phyloP scores from a whole-genome alignment of 37 sponge, comb jelly and placozoan genomes.

The Bolinopsis microptera region DNA sequence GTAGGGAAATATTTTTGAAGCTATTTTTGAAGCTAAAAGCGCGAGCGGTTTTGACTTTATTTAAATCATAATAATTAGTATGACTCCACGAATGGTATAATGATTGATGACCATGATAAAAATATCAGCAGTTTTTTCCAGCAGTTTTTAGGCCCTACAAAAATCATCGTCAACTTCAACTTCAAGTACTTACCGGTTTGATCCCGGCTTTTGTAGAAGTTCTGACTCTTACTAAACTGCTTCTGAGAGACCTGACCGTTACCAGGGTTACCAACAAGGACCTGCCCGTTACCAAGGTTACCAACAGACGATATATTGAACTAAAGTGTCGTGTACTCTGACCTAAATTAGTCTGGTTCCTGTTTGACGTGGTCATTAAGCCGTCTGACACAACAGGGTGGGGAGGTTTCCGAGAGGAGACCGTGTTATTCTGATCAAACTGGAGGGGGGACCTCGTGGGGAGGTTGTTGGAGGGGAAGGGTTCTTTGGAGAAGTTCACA shows the following conservation, averaged over 20 bases:
- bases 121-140: too few species aligned
- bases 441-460: background rate
- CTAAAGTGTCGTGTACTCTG: background rate
- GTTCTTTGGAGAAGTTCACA: background rate
- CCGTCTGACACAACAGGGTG: background rate
- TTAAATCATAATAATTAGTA: too few species aligned
- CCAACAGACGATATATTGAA: too few species aligned
- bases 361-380: background rate
- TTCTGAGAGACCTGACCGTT: background rate
- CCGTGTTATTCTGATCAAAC: background rate
- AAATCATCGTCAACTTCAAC: too few species aligned
- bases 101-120: too few species aligned
- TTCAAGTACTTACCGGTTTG: background rate
- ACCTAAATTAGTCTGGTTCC: background rate
- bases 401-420: background rate
- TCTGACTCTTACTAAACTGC: conserved; percentile 32
- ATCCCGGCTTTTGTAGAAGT: conserved; percentile 33
- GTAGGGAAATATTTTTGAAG: background rate
- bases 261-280: too few species aligned
- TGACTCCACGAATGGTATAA: too few species aligned
- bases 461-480: background rate
- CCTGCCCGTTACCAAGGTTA: too few species aligned
- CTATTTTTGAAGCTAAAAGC: too few species aligned
- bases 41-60: too few species aligned
- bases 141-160: too few species aligned